Conservation (phyloP, 2,113 vertebrate genomes). For the Phalacrocorax carbo region DNA sequence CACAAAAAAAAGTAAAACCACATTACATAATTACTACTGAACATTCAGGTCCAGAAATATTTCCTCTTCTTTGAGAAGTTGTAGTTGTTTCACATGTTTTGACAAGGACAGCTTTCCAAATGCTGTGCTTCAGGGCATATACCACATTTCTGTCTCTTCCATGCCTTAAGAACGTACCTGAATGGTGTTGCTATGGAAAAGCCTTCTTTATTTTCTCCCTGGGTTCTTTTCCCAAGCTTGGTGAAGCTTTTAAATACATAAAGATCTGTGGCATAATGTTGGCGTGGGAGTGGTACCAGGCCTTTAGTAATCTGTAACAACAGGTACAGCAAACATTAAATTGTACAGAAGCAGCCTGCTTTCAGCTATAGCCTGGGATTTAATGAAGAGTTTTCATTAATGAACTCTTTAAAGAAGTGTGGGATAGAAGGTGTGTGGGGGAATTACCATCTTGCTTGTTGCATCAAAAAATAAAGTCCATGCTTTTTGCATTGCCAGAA, state of each 20-base stretch:
- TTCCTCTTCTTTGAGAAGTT: background rate
- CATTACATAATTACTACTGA: background rate
- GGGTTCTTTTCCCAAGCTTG: background rate
- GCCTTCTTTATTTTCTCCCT: background rate
- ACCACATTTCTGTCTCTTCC: background rate
- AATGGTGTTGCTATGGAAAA: background rate
- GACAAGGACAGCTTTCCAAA: background rate
- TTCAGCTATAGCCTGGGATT: background rate
- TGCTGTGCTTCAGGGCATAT: background rate
- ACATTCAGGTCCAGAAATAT: background rate
- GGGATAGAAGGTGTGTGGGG: background rate
- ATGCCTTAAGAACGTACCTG: background rate
- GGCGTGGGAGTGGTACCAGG: background rate
- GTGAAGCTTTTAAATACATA: background rate
- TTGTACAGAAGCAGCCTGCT: background rate
- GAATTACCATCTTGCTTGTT: conserved; percentile 4
- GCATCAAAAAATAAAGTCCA: background rate
- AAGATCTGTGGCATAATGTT: background rate
- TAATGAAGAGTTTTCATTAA: background rate
- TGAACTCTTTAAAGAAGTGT: background rate
- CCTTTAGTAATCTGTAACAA: background rate
- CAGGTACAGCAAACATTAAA: background rate
- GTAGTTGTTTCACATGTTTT: background rate
- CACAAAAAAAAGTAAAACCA: background rate
- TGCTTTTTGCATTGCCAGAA: conserved; percentile 34